A percentile compares a stretch with the other conserved stretches of the same genome.
Evolutionary conservation across 2,888 invertebrate species (phyloP).

Genomic region (Drosophila robusta): DNA sequence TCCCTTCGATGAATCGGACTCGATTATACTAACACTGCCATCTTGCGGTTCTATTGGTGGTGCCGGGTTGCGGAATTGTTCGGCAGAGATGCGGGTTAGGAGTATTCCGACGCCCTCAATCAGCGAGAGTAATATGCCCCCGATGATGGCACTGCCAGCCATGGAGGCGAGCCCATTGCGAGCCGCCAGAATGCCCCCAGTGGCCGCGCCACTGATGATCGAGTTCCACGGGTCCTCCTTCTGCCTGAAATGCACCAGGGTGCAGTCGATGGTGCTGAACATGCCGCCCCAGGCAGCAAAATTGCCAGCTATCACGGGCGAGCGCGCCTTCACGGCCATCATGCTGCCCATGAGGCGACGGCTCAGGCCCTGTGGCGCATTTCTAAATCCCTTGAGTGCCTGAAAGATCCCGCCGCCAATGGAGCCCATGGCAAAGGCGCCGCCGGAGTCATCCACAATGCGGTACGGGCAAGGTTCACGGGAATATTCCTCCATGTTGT

Average conservation of each 20-base stretch:
- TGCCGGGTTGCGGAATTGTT: slow-evolving; percentile 51
- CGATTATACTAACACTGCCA: slow-evolving; percentile 19
- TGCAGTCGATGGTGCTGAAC: slow-evolving; percentile 67
- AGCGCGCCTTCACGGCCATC: slow-evolving; percentile 53
- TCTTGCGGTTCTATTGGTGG: slow-evolving; percentile 35
- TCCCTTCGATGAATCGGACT: slow-evolving; percentile 18
- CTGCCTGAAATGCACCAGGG: slow-evolving; percentile 57
- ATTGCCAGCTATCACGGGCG: slow-evolving; percentile 65
- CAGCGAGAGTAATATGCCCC: slow-evolving; percentile 60
- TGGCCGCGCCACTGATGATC: slow-evolving; percentile 67
- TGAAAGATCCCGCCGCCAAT: slow-evolving; percentile 99
- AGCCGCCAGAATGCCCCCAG: slow-evolving; percentile 66
- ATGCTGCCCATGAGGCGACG: slow-evolving; percentile 63
- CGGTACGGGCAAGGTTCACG: slow-evolving; percentile 99
- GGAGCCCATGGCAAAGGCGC: slow-evolving; percentile 99
- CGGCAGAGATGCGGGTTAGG: slow-evolving; percentile 63
- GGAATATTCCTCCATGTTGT: slow-evolving; percentile 95
- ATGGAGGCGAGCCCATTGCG: slow-evolving; percentile 65
- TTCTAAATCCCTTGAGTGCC: slow-evolving; percentile 97
- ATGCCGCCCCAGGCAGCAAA: slow-evolving; percentile 70
- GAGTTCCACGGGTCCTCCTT: slow-evolving; percentile 77
- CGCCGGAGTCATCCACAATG: slow-evolving; percentile 99
- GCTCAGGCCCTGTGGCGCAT: slow-evolving; percentile 92
- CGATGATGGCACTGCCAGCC: slow-evolving; percentile 66
- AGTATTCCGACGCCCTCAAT: slow-evolving; percentile 68